Percentiles rank a stretch among this genome's conserved stretches.
phyloP scores from a whole-genome alignment of 2,113 vertebrate species.

The Rhabdomys dilectus region DNA sequence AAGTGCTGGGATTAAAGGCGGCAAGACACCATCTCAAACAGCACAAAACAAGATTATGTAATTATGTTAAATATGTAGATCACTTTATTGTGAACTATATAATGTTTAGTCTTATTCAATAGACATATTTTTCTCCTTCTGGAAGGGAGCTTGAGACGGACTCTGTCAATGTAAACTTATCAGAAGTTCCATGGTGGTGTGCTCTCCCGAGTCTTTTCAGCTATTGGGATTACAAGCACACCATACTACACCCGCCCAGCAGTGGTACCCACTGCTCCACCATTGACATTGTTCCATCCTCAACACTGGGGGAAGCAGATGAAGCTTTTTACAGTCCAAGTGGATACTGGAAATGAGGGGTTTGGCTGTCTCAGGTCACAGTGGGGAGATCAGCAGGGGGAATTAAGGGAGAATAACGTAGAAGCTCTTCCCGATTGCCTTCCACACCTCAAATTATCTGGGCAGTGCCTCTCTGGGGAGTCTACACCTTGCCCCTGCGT shows the following conservation, averaged over 20 bases:
- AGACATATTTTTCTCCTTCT: not conserved
- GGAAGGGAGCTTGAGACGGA: not conserved
- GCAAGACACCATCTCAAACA: not conserved
- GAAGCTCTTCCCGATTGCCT: no score
- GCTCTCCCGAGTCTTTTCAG: not conserved
- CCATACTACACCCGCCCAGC: not conserved
- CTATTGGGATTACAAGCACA: not conserved
- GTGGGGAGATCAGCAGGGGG: not conserved
- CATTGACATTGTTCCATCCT: not conserved
- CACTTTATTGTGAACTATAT: not conserved
- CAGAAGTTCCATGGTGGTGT: not conserved
- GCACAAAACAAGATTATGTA: not conserved
- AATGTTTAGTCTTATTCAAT: not conserved
- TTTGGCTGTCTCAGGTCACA: not conserved
- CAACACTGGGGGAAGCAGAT: not conserved
- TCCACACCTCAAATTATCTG: not conserved
- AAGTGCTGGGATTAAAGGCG: no score
- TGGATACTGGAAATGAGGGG: no score
- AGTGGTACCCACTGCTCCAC: not conserved
- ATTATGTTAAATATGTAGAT: not conserved
- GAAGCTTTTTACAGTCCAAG: not conserved
- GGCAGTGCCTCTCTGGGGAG: not conserved
- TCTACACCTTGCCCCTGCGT: not conserved
- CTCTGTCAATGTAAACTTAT: not conserved
- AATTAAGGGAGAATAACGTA: not conserved